A percentile compares a stretch with the other conserved stretches of the same genome.
phyloP scores from a whole-genome alignment of 53 echinoderm and acorn worm genomes.

The Temnopleurus reevesii region DNA sequence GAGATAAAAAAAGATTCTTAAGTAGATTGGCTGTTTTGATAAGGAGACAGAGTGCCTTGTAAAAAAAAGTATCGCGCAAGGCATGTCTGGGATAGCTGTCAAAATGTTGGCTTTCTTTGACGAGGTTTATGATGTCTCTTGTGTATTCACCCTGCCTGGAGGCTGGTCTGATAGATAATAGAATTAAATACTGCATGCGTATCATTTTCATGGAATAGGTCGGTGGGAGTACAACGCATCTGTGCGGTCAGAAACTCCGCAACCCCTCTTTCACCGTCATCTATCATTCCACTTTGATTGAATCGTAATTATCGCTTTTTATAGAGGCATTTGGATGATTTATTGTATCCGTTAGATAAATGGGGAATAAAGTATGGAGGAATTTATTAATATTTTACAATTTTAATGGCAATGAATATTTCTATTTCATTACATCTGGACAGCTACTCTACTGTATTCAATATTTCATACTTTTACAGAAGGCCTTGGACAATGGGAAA shows the following conservation, averaged over 20 bases:
- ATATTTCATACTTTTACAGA: not conserved
- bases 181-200: slow-evolving; percentile 46
- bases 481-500: not conserved
- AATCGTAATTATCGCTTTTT: not conserved
- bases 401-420: no score
- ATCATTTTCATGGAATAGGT: not conserved
- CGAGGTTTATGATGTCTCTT: not conserved
- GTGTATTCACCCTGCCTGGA: slow-evolving; percentile 1
- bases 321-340: not conserved
- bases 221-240: not conserved
- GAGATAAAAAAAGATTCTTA: not conserved
- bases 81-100: not conserved
- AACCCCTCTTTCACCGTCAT: not conserved
- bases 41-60: not conserved
- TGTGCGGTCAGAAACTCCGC: not conserved
- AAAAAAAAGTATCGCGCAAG: not conserved
- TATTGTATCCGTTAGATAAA: not conserved
- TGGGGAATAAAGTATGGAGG: not conserved
- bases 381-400: no score
- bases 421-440: not conserved
- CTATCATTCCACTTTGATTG: not conserved
- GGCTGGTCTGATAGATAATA: slow-evolving; percentile 2
- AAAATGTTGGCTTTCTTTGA: slow-evolving; percentile 37
- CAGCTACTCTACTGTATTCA: not conserved
- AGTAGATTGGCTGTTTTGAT: slow-evolving; percentile 12